phyloP scores from a whole-genome alignment of 2,888 invertebrate genomes.

The Mechanitis mazaeus region DNA sequence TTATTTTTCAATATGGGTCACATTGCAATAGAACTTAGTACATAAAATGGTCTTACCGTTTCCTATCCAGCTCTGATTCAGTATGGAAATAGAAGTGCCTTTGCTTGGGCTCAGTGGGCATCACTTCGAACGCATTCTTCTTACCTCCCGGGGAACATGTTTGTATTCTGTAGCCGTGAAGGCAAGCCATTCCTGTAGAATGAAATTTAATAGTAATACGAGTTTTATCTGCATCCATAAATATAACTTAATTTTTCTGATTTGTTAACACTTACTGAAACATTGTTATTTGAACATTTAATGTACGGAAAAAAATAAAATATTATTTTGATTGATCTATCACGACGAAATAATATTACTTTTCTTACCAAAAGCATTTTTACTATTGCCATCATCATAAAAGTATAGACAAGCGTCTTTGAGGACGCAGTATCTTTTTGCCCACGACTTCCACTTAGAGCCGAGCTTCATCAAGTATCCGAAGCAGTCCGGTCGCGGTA shows the following conservation, averaged over 20 bases:
- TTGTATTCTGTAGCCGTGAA: conserved; percentile 95
- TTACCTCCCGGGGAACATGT: conserved; percentile 89
- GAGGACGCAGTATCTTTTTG: conserved; percentile 93
- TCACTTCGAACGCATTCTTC: conserved; percentile 93
- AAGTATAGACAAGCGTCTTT: conserved; percentile 97
- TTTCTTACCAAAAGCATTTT: conserved; percentile 88
- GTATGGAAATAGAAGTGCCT: conserved; percentile 94
- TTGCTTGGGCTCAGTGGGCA: conserved; percentile 91
- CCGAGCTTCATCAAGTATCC: conserved; percentile 94
- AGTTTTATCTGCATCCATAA: neutral
- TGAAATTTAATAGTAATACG: neutral
- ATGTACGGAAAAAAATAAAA: too few species aligned
- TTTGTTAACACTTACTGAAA: neutral
- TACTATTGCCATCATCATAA: conserved; percentile 91
- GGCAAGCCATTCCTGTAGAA: conserved; percentile 89
- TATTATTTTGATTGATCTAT: too few species aligned
- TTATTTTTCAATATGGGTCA: too few species aligned
- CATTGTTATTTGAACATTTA: too few species aligned
- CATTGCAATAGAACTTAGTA: neutral
- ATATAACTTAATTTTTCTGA: neutral
- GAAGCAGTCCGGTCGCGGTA: conserved; percentile 91
- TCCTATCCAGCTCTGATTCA: conserved; percentile 95
- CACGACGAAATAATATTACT: neutral
- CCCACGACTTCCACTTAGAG: conserved; percentile 92
- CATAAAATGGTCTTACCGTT: conserved; percentile 79